phyloP scores from a whole-genome alignment of 2,888 invertebrate genomes.

The Brachyopa scutellaris region DNA sequence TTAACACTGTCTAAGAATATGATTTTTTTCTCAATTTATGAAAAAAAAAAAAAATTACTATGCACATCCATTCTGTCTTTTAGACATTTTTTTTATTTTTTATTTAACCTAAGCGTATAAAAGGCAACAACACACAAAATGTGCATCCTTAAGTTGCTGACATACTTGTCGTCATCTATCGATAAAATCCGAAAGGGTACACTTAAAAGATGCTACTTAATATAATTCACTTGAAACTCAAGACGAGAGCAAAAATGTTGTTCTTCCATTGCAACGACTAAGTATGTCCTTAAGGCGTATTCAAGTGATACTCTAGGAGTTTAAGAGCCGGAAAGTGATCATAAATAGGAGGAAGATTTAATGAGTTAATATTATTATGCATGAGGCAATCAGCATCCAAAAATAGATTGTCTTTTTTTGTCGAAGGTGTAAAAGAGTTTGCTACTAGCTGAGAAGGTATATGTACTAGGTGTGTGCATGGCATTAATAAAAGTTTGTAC shows the following conservation, averaged over 20 bases:
- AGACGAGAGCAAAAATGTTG: conserved; percentile 37
- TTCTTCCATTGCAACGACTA: conserved; percentile 15
- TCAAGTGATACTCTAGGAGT: conserved; percentile 31
- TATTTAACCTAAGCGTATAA: not conserved
- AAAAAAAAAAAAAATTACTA: no score
- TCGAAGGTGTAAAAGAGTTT: conserved; percentile 22
- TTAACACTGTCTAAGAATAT: no score
- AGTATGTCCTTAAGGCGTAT: conserved; percentile 45
- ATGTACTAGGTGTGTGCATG: no score
- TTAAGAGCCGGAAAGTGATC: conserved; percentile 23
- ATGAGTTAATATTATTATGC: conserved; percentile 32
- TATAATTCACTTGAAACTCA: conserved; percentile 60
- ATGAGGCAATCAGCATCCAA: not conserved
- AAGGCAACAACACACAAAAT: not conserved
- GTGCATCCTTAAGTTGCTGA: conserved; percentile 16
- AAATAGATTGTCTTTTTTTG: not conserved
- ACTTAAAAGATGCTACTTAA: conserved; percentile 56
- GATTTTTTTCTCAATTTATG: no score
- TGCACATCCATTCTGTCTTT: not conserved
- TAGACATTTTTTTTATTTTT: not conserved
- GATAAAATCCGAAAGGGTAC: conserved; percentile 41
- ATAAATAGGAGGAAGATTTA: conserved; percentile 22
- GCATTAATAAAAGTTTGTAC: no score
- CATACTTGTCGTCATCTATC: conserved; percentile 22
- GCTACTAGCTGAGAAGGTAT: no score